phyloP scores from a whole-genome alignment of 2,797 vertebrate genomes.

The Enteromius anoplus region DNA sequence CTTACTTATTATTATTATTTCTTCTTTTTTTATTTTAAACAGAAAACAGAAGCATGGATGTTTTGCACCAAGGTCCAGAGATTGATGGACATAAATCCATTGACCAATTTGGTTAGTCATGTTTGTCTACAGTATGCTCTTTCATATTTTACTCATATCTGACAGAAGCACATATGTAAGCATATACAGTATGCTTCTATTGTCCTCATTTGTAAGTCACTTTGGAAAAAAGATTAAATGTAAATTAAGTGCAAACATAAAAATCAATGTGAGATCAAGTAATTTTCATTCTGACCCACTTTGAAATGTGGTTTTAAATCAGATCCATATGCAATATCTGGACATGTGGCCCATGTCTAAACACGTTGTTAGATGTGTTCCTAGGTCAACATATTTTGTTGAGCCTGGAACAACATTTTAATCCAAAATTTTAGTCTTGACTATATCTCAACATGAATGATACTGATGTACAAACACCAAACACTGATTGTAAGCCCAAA shows the following conservation, averaged over 20 bases:
- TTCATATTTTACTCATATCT: neutral
- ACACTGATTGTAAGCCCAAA: too few species aligned
- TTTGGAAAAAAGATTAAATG: neutral
- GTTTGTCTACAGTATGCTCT: neutral
- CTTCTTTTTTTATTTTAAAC: neutral
- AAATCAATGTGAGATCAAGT: too few species aligned
- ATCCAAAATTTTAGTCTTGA: too few species aligned
- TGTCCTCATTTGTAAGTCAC: too few species aligned
- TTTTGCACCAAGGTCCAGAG: slow-evolving; percentile 58
- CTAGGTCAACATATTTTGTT: too few species aligned
- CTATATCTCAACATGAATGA: too few species aligned
- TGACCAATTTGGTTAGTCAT: slow-evolving; percentile 57
- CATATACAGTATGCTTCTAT: too few species aligned
- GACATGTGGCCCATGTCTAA: neutral
- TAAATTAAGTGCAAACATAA: neutral
- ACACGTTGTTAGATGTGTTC: too few species aligned
- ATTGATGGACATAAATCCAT: slow-evolving; percentile 63
- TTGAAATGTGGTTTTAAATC: neutral
- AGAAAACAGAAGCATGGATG: slow-evolving; percentile 50
- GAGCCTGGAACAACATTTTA: too few species aligned
- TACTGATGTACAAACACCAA: too few species aligned
- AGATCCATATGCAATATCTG: slow-evolving; percentile 3
- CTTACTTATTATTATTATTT: too few species aligned
- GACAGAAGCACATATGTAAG: neutral
- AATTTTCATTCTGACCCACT: neutral